Evolutionary conservation across 2,797 vertebrate species (phyloP).

Genomic region (Catharus ustulatus): DNA sequence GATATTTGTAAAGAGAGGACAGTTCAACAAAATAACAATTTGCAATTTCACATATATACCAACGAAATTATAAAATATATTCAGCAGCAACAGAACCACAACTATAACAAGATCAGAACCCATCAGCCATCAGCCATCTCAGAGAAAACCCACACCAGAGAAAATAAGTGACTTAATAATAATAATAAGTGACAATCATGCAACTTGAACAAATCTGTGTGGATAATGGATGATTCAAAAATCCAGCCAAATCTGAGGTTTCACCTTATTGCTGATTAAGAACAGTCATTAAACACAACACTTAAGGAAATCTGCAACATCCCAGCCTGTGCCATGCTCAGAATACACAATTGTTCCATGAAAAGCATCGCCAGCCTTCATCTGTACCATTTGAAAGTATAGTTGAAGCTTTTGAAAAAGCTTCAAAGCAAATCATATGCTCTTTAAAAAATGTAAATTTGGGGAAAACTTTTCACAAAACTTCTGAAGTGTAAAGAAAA

Average conservation of each 20-base stretch:
- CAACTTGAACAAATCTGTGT: background rate
- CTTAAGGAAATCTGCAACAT: background rate
- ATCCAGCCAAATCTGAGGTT: background rate
- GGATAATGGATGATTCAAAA: background rate
- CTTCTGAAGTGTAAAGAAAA: background rate
- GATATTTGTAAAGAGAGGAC: background rate
- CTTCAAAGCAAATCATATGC: background rate
- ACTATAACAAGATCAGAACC: background rate
- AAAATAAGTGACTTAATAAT: background rate
- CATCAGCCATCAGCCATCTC: background rate
- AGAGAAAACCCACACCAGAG: background rate
- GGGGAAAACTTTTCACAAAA: background rate
- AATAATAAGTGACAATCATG: background rate
- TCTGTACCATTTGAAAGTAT: background rate
- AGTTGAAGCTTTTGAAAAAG: background rate
- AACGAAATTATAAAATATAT: background rate
- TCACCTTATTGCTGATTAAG: background rate
- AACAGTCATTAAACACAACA: background rate
- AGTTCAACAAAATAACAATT: background rate
- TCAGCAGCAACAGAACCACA: background rate
- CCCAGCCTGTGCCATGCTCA: background rate
- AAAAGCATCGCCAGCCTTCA: background rate
- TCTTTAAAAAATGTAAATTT: background rate
- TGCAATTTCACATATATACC: background rate
- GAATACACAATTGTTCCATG: background rate